These are phyloP conservation scores for Drosophila multiciliata DNA, from an alignment of 2,888 invertebrate genomes.

Conservation along the genomic window DNA sequence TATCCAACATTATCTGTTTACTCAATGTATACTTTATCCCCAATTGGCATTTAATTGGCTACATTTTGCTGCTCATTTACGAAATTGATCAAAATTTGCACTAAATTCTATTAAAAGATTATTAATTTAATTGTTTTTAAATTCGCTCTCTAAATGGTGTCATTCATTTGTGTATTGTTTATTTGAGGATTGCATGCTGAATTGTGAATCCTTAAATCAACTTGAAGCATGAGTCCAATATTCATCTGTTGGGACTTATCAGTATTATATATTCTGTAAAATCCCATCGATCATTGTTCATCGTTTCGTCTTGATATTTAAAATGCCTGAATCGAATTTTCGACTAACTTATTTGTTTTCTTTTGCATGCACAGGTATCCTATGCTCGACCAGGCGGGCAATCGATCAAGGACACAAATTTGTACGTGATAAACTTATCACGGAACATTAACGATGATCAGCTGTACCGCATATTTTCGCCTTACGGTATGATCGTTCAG, in stretches of 20 bases:
- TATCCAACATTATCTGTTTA: neutral
- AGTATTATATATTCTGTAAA: neutral
- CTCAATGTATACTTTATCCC: neutral
- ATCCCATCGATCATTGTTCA: neutral
- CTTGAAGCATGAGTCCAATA: neutral
- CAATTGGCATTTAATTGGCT: neutral
- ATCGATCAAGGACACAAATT: conserved; percentile 96
- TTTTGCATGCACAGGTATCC: conserved; percentile 88
- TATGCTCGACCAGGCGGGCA: conserved; percentile 96
- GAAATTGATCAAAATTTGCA: neutral
- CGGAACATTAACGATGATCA: conserved; percentile 93
- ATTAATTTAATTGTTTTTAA: neutral
- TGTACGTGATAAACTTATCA: conserved; percentile 96
- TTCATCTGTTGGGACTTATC: neutral
- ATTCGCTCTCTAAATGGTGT: neutral
- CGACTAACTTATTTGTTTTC: conserved; percentile 1
- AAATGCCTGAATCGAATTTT: neutral
- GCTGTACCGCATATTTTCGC: conserved; percentile 93
- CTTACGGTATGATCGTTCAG: conserved; percentile 96
- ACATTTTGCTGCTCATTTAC: neutral
- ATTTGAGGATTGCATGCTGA: neutral
- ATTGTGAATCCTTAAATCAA: neutral
- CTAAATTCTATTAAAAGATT: neutral
- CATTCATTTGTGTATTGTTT: neutral
- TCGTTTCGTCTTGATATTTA: neutral